phyloP scores from a whole-genome alignment of 2,797 vertebrate genomes.

The Alouatta caraya region DNA sequence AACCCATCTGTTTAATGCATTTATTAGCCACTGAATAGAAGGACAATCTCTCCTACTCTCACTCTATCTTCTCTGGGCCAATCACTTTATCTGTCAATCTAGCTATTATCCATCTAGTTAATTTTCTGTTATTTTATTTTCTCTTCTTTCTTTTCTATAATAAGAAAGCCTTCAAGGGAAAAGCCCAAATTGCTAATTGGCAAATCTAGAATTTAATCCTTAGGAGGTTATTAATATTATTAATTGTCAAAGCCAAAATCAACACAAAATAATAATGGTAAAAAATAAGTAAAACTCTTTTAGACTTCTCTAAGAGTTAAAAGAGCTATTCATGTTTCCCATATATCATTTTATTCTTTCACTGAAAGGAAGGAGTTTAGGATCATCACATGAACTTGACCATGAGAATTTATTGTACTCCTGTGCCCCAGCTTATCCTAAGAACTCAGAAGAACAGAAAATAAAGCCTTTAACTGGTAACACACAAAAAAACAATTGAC shows the following conservation, averaged over 20 bases:
- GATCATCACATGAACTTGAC: not conserved
- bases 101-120: not conserved
- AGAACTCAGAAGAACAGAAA: not conserved
- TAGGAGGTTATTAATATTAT: not conserved
- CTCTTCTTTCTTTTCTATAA: not conserved
- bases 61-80: not conserved
- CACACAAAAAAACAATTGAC: not conserved
- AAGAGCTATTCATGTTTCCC: not conserved
- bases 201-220: not conserved
- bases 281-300: slow-evolving; percentile 18
- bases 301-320: not conserved
- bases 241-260: not conserved
- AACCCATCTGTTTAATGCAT: not conserved
- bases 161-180: not conserved
- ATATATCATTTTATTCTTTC: not conserved
- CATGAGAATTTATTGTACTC: not conserved
- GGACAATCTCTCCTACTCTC: not conserved
- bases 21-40: not conserved
- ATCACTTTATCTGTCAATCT: not conserved
- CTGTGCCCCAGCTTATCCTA: not conserved
- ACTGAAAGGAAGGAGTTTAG: not conserved
- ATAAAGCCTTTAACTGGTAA: not conserved
- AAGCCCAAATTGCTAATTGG: not conserved
- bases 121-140: not conserved
- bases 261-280: not conserved